Evolutionary conservation across 2,888 invertebrate genomes (phyloP).

Genomic region (Hermaeophaga mercurialis): DNA sequence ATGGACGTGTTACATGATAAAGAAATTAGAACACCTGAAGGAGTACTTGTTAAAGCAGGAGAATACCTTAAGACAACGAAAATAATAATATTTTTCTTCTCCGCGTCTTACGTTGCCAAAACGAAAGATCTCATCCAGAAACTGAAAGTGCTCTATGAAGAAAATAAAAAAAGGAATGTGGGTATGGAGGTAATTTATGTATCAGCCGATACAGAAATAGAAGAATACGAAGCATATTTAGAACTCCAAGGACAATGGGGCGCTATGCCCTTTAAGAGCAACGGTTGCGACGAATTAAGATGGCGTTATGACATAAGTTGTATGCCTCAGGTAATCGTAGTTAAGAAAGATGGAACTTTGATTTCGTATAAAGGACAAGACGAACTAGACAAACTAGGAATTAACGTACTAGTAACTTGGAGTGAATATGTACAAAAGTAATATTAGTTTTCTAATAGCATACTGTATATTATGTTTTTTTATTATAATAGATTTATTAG

Average conservation of each 20-base stretch:
- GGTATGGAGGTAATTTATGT: conserved; percentile 43
- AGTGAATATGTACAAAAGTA: conserved; percentile 40
- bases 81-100: conserved; percentile 39
- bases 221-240: conserved; percentile 34
- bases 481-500: no score
- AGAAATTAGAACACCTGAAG: conserved; percentile 35
- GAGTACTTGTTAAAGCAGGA: conserved; percentile 27
- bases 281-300: conserved; percentile 34
- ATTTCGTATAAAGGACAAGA: conserved; percentile 38
- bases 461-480: no score
- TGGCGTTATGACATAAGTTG: conserved; percentile 40
- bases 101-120: conserved; percentile 34
- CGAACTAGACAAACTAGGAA: conserved; percentile 37
- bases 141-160: conserved; percentile 37
- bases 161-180: conserved; percentile 35
- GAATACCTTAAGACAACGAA: conserved; percentile 34
- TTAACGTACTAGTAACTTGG: conserved; percentile 43
- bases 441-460: no score
- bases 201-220: conserved; percentile 39
- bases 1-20: conserved; percentile 41
- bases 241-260: conserved; percentile 40
- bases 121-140: conserved; percentile 32
- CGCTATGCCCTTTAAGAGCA: conserved; percentile 37
- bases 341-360: conserved; percentile 40
- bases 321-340: conserved; percentile 38